phyloP scores from a whole-genome alignment of 2,113 vertebrate species.

The Oncorhynchus kisutch region DNA sequence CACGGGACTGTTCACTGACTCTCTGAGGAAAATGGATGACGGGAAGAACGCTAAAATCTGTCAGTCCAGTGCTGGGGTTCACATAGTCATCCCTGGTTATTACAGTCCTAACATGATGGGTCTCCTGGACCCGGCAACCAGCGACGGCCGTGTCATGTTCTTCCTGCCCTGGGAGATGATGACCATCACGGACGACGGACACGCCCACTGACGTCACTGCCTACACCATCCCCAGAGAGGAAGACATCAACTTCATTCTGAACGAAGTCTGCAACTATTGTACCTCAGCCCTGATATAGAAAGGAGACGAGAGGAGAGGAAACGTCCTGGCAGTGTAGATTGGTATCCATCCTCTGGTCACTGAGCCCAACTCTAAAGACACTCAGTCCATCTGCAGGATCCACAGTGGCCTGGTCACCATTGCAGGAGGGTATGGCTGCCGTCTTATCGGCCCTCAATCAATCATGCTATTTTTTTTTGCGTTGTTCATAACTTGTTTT shows the following conservation, averaged over 20 bases:
- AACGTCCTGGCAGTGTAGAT: conserved; percentile 97
- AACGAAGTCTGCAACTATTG: conserved; percentile 86
- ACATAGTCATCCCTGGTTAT: conserved; percentile 69
- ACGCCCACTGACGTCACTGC: conserved; percentile 86
- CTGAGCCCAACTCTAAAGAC: conserved; percentile 56
- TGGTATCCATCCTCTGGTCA: conserved; percentile 94
- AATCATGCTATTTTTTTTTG: no score
- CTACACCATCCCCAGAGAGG: conserved; percentile 86
- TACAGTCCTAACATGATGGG: conserved; percentile 98
- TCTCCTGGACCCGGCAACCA: conserved; percentile 93
- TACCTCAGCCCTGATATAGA: conserved; percentile 87
- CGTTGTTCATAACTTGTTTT: no score
- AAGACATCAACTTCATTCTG: conserved; percentile 92
- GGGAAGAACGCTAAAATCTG: conserved; percentile 82
- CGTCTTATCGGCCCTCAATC: no score
- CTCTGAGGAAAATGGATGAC: conserved; percentile 92
- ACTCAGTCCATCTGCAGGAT: no score
- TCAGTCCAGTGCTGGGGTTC: conserved; percentile 79
- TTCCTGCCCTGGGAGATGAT: conserved; percentile 87
- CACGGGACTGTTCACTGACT: conserved; percentile 95
- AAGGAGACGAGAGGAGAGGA: conserved; percentile 82
- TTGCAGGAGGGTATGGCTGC: no score
- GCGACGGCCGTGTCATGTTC: conserved; percentile 95
- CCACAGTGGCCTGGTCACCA: no score
- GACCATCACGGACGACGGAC: conserved; percentile 80